Evolutionary conservation across 2,797 vertebrate genomes (phyloP).

Genomic region (Leptatherina wallacei): DNA sequence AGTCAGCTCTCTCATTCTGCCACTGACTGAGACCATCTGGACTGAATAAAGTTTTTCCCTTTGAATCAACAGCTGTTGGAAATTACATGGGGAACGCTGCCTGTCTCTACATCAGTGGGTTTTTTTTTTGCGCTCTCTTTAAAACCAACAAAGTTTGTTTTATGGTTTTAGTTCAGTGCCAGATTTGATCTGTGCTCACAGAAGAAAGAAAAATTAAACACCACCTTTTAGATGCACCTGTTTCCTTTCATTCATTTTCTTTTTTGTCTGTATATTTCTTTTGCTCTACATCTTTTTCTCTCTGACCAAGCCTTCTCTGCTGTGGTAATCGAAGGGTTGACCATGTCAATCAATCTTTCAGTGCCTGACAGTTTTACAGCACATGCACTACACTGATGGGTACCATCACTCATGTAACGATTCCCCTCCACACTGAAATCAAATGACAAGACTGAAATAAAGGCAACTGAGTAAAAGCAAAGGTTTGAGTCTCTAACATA

Average conservation of each 20-base stretch:
- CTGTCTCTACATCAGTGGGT: slow-evolving; percentile 51
- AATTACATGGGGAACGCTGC: slow-evolving; percentile 70
- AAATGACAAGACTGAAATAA: slow-evolving; percentile 64
- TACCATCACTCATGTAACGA: slow-evolving; percentile 83
- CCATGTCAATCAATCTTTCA: slow-evolving; percentile 85
- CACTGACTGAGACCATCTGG: slow-evolving; percentile 82
- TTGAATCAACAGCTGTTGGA: slow-evolving; percentile 84
- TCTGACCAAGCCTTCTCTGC: slow-evolving; percentile 22
- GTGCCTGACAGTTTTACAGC: slow-evolving; percentile 86
- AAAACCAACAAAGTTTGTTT: slow-evolving; percentile 62
- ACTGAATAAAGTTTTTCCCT: slow-evolving; percentile 79
- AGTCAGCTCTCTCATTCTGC: slow-evolving; percentile 79
- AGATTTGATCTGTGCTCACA: slow-evolving; percentile 56
- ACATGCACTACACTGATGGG: slow-evolving; percentile 85
- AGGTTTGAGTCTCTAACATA: slow-evolving; percentile 33
- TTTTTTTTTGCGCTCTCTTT: slow-evolving; percentile 39
- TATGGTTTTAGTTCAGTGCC: slow-evolving; percentile 56
- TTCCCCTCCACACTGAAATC: slow-evolving; percentile 64
- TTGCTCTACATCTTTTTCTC: slow-evolving; percentile 19
- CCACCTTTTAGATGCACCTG: slow-evolving; percentile 53
- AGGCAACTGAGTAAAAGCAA: slow-evolving; percentile 48
- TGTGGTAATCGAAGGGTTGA: slow-evolving; percentile 80
- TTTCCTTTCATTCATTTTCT: slow-evolving; percentile 26
- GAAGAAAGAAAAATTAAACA: slow-evolving; percentile 41
- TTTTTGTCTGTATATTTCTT: slow-evolving; percentile 1